Evolutionary conservation across 2,888 invertebrate species (phyloP), one percentile per base, ranked within the genome.

Genomic region (Chalcis sispes): DNA sequence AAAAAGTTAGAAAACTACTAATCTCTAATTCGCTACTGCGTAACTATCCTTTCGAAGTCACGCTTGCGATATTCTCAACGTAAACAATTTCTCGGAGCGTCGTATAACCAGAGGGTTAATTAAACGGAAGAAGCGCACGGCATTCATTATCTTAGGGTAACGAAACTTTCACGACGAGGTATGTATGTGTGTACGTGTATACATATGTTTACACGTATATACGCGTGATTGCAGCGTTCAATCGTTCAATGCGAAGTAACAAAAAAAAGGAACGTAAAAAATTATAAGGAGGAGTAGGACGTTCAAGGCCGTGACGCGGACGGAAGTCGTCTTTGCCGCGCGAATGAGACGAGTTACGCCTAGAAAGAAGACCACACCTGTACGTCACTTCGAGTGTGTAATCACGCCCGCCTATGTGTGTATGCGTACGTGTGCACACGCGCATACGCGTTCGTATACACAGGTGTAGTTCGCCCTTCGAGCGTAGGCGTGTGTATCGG

Each of bases 261-360:
- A n/a, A n/a, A n/a, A n/a, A n/a, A n/a, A n/a, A 46, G 42, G 56
- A 20, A 23, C 25, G 5, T 15, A 42, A 23, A 25, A 56, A 20
- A 58, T 32, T 36, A 36, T 18, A 36, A 36, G 20, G 52, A 36
- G 48, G 32, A 67, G 65, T 61, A 73, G 73, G 73, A 73, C 73
- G 73, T 73, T 73, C 73, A 73, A 73, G 73, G 73, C 61, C 73
- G 73, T 46, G 54, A 1, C 1, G 25, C 42, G 50, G 72, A 72
- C 65, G 65, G 65, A 58, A 65, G 65, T 65, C 65, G 25, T 56
- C 56, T 23, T 18, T 23, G 52, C 36, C 32, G 1, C 25, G 67
- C 7, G 40, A 50, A 54, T 5, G 59, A 1, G 3, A 48, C 0
- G 29, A 69, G 32, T 10, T 15, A 56, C 42, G 36, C 13, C 46